These are phyloP conservation scores for Boulengerochromis microlepis DNA, from an alignment of 2,113 vertebrate genomes.

Conservation along the genomic window DNA sequence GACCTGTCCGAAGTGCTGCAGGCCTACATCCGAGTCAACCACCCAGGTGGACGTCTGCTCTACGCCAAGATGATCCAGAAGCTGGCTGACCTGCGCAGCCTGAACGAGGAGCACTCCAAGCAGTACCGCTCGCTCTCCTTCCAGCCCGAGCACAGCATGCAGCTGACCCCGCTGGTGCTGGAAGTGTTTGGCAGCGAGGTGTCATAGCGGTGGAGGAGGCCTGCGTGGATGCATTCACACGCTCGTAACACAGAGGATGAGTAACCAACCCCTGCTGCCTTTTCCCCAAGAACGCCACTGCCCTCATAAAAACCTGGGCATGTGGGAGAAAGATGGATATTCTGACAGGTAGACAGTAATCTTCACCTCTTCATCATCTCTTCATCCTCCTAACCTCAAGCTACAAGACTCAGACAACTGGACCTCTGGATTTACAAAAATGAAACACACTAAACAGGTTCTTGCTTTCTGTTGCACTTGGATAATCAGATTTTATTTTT, in stretches of 20 bases:
- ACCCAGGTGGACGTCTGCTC: constrained; percentile 83
- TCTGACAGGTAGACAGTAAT: not conserved
- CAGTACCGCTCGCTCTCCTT: constrained; percentile 93
- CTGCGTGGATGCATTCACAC: not conserved
- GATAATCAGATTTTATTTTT: constrained; percentile 9
- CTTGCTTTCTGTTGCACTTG: not conserved
- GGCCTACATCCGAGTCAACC: constrained; percentile 88
- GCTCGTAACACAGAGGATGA: not conserved
- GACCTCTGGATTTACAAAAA: constrained; percentile 17
- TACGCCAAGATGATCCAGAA: constrained; percentile 99
- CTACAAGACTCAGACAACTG: not conserved
- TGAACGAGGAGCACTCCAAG: constrained; percentile 95
- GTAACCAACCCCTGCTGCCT: not conserved
- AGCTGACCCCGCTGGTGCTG: constrained; percentile 93
- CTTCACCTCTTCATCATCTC: constrained; percentile 1
- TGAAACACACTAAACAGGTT: not conserved
- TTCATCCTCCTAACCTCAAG: not conserved
- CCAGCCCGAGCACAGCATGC: constrained; percentile 88
- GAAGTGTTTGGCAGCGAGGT: constrained; percentile 95
- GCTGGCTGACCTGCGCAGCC: constrained; percentile 89
- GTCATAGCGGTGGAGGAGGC: constrained; percentile 70
- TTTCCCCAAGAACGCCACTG: not conserved
- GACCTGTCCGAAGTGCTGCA: constrained; percentile 84
- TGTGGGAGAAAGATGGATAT: constrained; percentile 8
- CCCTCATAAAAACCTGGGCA: not conserved